Evolutionary conservation across 2,888 invertebrate species (phyloP).

Genomic region (Caenorhabditis plicata): DNA sequence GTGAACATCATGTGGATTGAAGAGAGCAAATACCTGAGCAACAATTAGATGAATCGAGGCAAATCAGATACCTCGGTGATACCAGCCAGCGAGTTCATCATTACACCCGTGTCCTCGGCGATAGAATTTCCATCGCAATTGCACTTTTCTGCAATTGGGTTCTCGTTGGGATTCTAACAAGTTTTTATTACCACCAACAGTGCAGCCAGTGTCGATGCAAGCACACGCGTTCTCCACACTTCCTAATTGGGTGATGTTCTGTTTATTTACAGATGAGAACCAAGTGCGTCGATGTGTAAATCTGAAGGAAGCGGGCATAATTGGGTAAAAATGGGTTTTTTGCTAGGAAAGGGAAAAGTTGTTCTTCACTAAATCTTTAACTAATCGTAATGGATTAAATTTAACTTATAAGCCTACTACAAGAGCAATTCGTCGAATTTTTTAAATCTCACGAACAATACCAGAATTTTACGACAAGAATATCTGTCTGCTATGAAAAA

Average conservation of each 20-base stretch:
- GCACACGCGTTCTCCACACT: constrained; percentile 26
- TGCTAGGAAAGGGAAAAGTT: too few relatives aligned
- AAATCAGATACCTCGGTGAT: constrained; percentile 37
- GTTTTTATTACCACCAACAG: constrained; percentile 23
- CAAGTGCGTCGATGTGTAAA: constrained; percentile 45
- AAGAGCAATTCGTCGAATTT: too few relatives aligned
- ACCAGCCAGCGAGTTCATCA: constrained; percentile 42
- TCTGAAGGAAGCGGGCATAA: too few relatives aligned
- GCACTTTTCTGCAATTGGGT: constrained; percentile 41
- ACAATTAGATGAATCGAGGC: too few relatives aligned
- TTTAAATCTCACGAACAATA: too few relatives aligned
- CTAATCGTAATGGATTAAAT: too few relatives aligned
- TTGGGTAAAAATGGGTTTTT: too few relatives aligned
- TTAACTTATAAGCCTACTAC: too few relatives aligned
- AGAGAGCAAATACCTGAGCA: constrained; percentile 40
- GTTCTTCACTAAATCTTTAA: too few relatives aligned
- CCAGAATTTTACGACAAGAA: too few relatives aligned
- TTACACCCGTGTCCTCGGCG: constrained; percentile 39
- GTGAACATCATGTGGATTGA: constrained; percentile 33
- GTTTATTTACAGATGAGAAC: constrained; percentile 38
- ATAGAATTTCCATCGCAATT: constrained; percentile 47
- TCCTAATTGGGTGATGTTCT: constrained; percentile 36
- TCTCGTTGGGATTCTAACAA: not conserved
- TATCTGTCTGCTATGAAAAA: too few relatives aligned
- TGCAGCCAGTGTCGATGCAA: constrained; percentile 40